Evolutionary conservation across 1,140 invertebrate species (phyloP).

Genomic region (Sarcophaga bullata): DNA sequence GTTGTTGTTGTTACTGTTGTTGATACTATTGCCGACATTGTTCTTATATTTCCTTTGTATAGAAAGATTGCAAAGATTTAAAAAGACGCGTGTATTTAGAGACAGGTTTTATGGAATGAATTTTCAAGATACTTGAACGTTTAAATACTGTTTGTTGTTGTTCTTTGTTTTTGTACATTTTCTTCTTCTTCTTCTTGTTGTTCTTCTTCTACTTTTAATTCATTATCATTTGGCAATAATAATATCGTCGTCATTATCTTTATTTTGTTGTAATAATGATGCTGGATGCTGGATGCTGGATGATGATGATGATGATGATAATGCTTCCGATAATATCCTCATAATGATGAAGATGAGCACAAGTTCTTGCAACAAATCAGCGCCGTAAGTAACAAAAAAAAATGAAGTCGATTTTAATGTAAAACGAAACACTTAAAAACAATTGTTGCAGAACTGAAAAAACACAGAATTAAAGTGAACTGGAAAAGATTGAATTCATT

Average conservation of each 20-base stretch:
- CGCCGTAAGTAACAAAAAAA: neutral
- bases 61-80: neutral
- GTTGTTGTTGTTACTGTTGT: neutral
- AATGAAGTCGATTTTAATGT: neutral
- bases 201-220: too few species aligned
- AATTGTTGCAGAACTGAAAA: neutral
- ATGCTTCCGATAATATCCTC: neutral
- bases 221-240: neutral
- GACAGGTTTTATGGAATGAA: constrained; percentile 38
- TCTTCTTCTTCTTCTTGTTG: too few species aligned
- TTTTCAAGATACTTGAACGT: constrained; percentile 34
- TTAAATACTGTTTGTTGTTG: constrained; percentile 31
- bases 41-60: neutral
- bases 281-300: neutral
- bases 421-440: neutral
- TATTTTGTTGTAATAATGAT: too few species aligned
- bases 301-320: neutral
- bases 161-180: too few species aligned
- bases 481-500: neutral
- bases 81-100: constrained; percentile 32
- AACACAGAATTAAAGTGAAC: neutral
- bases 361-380: constrained; percentile 20
- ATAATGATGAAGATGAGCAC: constrained; percentile 16
- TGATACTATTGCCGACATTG: neutral
- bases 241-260: neutral